A percentile compares a stretch with the other conserved stretches of the same genome.
These are phyloP conservation scores for Trogon melanurus DNA, from an alignment of 2,113 vertebrate genomes.

Conservation along the genomic window DNA sequence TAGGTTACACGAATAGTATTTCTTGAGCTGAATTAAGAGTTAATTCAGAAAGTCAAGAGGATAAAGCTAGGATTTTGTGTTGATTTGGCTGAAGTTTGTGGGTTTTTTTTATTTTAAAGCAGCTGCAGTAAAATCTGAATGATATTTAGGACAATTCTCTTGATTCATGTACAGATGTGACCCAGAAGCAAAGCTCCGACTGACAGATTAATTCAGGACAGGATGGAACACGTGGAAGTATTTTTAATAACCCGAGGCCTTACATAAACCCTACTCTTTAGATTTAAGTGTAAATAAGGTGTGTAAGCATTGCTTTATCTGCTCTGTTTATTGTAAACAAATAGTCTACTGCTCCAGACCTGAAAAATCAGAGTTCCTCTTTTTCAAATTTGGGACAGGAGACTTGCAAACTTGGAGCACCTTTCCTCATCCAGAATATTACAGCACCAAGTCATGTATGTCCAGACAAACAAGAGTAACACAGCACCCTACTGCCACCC, in stretches of 20 bases:
- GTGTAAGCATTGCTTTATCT: background rate
- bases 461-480: background rate
- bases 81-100: background rate
- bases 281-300: background rate
- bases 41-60: constrained; percentile 1
- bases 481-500: background rate
- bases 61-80: background rate
- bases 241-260: constrained; percentile 30
- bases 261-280: background rate
- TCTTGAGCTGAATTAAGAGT: constrained; percentile 31
- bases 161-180: constrained; percentile 40
- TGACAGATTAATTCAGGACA: constrained; percentile 49
- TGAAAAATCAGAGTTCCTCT: background rate
- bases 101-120: background rate
- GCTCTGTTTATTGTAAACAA: background rate
- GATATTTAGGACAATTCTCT: constrained; percentile 6
- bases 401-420: background rate
- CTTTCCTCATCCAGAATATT: background rate
- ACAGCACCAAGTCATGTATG: fast-evolving
- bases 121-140: background rate
- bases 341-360: background rate
- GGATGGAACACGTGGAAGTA: background rate
- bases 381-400: background rate
- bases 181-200: constrained; percentile 36
- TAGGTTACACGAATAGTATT: background rate